Base-by-base conservation (phyloP, 2,113 vertebrate genomes). In the Paedocypris sp. region DNA sequence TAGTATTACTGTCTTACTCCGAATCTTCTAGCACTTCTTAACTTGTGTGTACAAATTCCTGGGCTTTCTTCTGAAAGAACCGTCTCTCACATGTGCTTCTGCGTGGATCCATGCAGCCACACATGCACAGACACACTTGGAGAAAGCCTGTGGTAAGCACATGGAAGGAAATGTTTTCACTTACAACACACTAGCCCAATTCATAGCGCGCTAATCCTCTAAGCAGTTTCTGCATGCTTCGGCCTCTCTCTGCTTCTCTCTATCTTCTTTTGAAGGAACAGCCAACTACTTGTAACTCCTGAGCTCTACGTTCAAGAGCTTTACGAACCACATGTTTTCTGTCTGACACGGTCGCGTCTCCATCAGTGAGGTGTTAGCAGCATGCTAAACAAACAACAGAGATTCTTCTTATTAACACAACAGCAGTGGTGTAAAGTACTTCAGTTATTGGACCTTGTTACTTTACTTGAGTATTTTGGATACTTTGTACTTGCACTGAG, bases 151-250 rank as follows among this genome's bases (percentile, higher is more conserved):
- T 66, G 69, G 73, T 77, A 73, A 72, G 64, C 68, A 73, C 73
- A 78, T 77, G 73, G 62, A 67, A 53, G 64, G 57, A 75, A 75
- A 76, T 76, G 72, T 73, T 77, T 79, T 64, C 18, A 22, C 66
- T 50, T 15, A 12, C 57, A 79, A 68, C 76, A 84, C 79, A 86
- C 80, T 80, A 77, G 73, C 73, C 70, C 76, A 73, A 81, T 85
- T 83, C 82, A 84, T 83, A 77, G 69, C 67, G 64, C 11, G 52
- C 64, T 85, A 84, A 85, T 85, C 83, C 70, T 60, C 70, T 83
- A 79, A 76, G 71, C 67, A 73, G 70, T 74, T 65, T 72, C 75
- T 71, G 70, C 74, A 69, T 77, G 70, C 71, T 78, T 77, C 74
- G 71, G 56, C 67, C 66, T 72, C 60, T 76, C 68, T n/a, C n/a